Evolutionary conservation across 2,113 vertebrate genomes (phyloP).

Genomic region (Odontophorus gujanensis): DNA sequence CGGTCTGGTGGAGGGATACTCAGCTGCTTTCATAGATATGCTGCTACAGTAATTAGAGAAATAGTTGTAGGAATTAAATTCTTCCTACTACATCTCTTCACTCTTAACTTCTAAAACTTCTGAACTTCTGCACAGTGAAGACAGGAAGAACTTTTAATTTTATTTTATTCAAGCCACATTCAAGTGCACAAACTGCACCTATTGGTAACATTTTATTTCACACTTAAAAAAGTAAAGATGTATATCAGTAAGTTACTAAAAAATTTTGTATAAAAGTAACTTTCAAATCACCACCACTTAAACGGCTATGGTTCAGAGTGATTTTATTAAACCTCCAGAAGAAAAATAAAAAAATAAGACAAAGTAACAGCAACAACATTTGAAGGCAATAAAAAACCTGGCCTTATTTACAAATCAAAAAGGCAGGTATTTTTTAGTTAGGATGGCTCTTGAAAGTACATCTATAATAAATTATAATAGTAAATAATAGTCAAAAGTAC

Average conservation of each 20-base stretch:
- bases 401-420: not conserved
- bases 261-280: not conserved
- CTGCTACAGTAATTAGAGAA: not conserved
- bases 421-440: fast-evolving
- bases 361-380: not conserved
- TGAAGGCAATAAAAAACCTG: not conserved
- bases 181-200: not conserved
- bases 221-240: not conserved
- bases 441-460: not conserved
- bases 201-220: not conserved
- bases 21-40: not conserved
- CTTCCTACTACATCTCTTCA: not conserved
- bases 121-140: not conserved
- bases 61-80: not conserved
- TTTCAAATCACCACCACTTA: not conserved
- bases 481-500: too few relatives aligned
- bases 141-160: not conserved
- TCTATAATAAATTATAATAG: not conserved
- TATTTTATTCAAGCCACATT: not conserved
- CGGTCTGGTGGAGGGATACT: not conserved
- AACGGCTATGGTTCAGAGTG: not conserved
- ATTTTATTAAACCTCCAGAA: not conserved
- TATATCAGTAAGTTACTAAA: not conserved
- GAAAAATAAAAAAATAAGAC: not conserved
- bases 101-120: not conserved